Evolutionary conservation across 1,140 invertebrate species (phyloP), one percentile per base, ranked within the genome.

Genomic region (Tetramorium simillimum): DNA sequence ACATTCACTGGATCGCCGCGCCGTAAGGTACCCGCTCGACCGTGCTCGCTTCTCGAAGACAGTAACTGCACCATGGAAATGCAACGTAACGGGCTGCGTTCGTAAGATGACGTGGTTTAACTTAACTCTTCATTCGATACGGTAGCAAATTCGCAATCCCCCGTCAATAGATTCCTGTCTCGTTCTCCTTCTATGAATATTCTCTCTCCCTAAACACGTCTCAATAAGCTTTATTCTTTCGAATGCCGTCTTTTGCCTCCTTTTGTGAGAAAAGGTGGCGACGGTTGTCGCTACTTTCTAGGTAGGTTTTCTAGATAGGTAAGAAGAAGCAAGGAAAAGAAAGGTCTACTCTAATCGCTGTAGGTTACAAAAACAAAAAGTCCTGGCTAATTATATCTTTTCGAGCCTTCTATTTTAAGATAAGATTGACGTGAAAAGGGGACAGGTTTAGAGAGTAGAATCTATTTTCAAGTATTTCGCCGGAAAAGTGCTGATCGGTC

Each of bases 1-100:
- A 92, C 92, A 90, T 93, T 93, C 92, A 92, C 92, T 89, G 85
- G 88, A 90, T 90, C 76, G 69, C 49, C 62, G n/a, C 56, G 28
- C 28, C 37, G 56, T 70, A 49, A 21, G 14, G 21, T 53, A 46
- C 24, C 60, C 49, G 69, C 33, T 73, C 75, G 84, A 28, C 49
- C 76, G 70, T 53, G 51, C 43, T 86, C 49, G 60, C 65, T 77
- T 51, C 53, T 69, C 58, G 43, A 72, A 73, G 80, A 73, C 21
- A 51, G 67, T 58, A 73, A 82, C 65, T 46, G 80, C 78, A 81
- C 5, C 77, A 24, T 73, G 46, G 7, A 82, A 82, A 82, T 58
- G 46, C 33, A 67, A 40, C 46, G 62, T 56, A 28, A n/a, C 33
- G 58, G 16, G 3, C 14, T 18, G 7, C 56, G 43, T 24, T 37